Evolutionary conservation across 2,113 vertebrate species (phyloP), one percentile per base, ranked within the genome.

Genomic region (Dolichotis patagonum): DNA sequence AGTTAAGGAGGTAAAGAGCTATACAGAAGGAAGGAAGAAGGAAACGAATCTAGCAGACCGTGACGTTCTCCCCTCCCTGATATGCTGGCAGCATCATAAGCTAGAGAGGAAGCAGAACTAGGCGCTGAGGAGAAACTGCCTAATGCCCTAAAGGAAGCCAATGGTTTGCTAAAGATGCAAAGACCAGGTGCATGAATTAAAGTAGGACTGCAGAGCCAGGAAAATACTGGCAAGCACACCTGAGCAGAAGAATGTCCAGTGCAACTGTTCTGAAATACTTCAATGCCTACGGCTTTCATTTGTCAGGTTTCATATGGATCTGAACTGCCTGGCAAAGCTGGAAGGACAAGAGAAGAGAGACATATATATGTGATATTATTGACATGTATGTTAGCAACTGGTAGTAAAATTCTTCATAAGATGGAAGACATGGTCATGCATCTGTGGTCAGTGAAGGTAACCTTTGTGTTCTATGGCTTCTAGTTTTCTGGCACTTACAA

Each of bases 41-140:
- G n/a, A 41, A 38, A 71, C 12, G 1, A 3, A 24, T 30, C 2
- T 0, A 7, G 43, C 12, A 62, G 4, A 5, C 1, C 0, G 32
- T 13, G 13, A 8, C 35, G 6, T 14, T 26, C 16, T 22, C 7
- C 9, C 28, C 30, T 13, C 26, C 56, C 41, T 0, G 19, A 35
- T 20, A 41, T 46, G 7, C 14, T 52, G 7, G n/a, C 41, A 63
- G 78, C 14, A 52, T 1, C 2, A 32, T 58, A 49, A 60, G 12
- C 26, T 78, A 56, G 26, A 73, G 85, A 54, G 6, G 1, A 5
- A 63, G 35, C 26, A 22, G 26, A 63, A 19, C 22, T 32, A 58
- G 62, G 52, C 75, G 14, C 7, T 24, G 5, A 91, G 46, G 22
- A 38, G 13, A 13, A 87, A 32, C 20, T 32, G 54, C 24, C 20